phyloP scores from a whole-genome alignment of 2,888 invertebrate species.

The Drosophila merina region DNA sequence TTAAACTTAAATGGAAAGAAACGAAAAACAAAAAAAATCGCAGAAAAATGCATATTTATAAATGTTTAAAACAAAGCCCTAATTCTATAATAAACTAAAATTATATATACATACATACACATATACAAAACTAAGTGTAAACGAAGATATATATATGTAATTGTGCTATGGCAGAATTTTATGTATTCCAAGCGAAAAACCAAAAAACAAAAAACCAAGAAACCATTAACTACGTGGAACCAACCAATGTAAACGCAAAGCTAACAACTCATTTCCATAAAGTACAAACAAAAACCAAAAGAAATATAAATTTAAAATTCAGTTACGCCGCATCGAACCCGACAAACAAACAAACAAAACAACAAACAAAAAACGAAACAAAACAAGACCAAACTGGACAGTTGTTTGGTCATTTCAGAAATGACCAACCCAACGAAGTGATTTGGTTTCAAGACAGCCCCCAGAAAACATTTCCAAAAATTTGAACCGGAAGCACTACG shows the following conservation, averaged over 20 bases:
- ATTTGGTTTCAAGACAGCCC: conserved; percentile 69
- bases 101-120: conserved; percentile 26
- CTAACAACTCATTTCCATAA: conserved; percentile 44
- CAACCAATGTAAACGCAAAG: conserved; percentile 26
- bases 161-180: conserved; percentile 31
- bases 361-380: conserved; percentile 17
- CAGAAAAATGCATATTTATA: conserved; percentile 57
- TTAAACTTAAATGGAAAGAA: conserved; percentile 46
- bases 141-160: conserved; percentile 27
- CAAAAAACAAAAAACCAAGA: background rate
- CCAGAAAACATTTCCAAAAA: conserved; percentile 35
- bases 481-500: conserved; percentile 26
- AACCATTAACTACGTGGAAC: conserved; percentile 33
- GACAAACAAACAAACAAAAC: conserved; percentile 17
- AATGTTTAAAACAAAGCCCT: conserved; percentile 60
- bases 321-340: conserved; percentile 7
- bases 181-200: conserved; percentile 32
- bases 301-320: conserved; percentile 17
- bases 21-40: conserved; percentile 10
- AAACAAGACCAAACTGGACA: conserved; percentile 38
- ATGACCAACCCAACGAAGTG: conserved; percentile 59
- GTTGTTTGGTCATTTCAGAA: conserved; percentile 45
- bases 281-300: conserved; percentile 36
- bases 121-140: conserved; percentile 22
- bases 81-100: conserved; percentile 48